phyloP scores from a whole-genome alignment of 2,113 vertebrate genomes.

The Vanacampus margaritifer region DNA sequence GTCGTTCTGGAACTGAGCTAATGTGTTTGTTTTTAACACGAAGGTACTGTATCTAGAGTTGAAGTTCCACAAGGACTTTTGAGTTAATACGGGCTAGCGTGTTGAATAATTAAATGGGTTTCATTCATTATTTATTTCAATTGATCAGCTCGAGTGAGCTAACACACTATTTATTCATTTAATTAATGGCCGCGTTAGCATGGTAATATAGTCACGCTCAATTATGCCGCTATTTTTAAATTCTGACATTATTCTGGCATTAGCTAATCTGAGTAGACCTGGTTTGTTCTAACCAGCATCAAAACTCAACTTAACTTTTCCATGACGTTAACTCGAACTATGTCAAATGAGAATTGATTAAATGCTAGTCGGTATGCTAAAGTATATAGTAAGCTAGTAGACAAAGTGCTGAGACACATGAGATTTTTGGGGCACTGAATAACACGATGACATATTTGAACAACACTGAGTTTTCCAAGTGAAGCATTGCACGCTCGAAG shows the following conservation, averaged over 20 bases:
- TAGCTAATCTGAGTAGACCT: no score
- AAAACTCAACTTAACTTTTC: no score
- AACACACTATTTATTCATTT: constrained; percentile 55
- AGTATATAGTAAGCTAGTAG: no score
- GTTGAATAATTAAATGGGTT: not conserved
- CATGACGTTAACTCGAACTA: no score
- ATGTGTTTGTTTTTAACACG: constrained; percentile 6
- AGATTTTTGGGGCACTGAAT: no score
- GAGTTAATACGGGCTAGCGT: not conserved
- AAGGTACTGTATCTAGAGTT: not conserved
- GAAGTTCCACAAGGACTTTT: not conserved
- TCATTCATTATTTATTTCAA: constrained; percentile 59
- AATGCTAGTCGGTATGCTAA: no score
- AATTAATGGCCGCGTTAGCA: constrained; percentile 61
- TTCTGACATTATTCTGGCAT: not conserved
- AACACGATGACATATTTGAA: no score
- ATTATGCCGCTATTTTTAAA: constrained; percentile 29
- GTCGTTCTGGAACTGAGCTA: not conserved
- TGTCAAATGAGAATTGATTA: no score
- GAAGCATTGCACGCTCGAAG: no score
- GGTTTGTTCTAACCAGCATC: no score
- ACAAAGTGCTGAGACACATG: no score
- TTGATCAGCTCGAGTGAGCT: constrained; percentile 52
- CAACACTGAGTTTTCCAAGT: no score
- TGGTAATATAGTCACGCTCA: constrained; percentile 56